Percentiles rank a stretch among this genome's conserved stretches.
These are phyloP conservation scores for Pherbina coryleti DNA, from an alignment of 2,888 invertebrate genomes.

Conservation along the genomic window DNA sequence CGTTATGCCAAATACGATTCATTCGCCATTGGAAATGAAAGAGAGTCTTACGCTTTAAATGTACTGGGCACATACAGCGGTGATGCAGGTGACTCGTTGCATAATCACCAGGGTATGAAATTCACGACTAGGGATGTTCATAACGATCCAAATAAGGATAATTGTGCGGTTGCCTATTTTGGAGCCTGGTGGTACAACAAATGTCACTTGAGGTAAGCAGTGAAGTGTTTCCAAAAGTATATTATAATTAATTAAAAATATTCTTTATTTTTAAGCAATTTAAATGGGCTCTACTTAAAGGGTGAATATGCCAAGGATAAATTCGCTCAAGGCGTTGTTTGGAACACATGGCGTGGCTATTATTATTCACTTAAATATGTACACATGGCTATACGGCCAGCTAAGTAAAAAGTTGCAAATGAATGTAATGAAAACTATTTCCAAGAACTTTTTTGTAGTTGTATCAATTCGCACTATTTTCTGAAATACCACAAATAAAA, in stretches of 20 bases:
- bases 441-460: no score
- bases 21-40: constrained; percentile 75
- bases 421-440: no score
- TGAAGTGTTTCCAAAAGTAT: neutral
- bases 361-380: constrained; percentile 48
- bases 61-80: constrained; percentile 75
- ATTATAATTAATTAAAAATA: neutral
- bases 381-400: constrained; percentile 46
- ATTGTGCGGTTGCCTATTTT: constrained; percentile 74
- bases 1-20: constrained; percentile 73
- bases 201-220: constrained; percentile 73
- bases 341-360: constrained; percentile 45
- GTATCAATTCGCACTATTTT: no score
- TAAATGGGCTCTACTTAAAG: constrained; percentile 47
- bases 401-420: neutral
- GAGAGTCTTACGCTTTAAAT: constrained; percentile 75
- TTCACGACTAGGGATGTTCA: constrained; percentile 76
- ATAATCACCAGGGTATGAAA: constrained; percentile 76
- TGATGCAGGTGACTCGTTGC: constrained; percentile 75
- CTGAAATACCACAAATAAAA: no score
- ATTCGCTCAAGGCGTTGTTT: constrained; percentile 45
- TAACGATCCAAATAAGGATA: constrained; percentile 76
- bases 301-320: constrained; percentile 33
- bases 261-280: constrained; percentile 40
- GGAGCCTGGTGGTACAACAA: constrained; percentile 81